Percentiles rank a stretch among this genome's conserved stretches.
These are phyloP conservation scores for Pocillopora damicornis DNA, from an alignment of 64 coral and sea anemone genomes.

Conservation along the genomic window DNA sequence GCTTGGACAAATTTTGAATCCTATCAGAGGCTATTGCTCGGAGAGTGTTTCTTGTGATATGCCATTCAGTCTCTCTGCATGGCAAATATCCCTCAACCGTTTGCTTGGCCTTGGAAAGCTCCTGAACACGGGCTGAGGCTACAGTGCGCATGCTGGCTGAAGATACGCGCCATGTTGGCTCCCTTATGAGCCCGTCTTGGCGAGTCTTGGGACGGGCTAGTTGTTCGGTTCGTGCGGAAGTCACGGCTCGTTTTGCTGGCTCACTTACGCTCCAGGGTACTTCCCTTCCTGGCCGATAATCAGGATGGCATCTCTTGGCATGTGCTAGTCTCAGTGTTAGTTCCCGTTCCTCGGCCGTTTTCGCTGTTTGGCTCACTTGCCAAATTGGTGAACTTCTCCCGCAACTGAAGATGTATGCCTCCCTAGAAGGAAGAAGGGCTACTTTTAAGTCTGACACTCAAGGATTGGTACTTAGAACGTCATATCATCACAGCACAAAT, in stretches of 20 bases:
- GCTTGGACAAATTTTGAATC: constrained; percentile 68
- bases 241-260: constrained; percentile 54
- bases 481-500: too few species aligned
- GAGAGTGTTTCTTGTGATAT: constrained; percentile 62
- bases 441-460: too few species aligned
- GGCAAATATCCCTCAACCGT: constrained; percentile 70
- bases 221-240: constrained; percentile 62
- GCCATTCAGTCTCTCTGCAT: constrained; percentile 59
- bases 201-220: constrained; percentile 83
- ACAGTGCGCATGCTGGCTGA: constrained; percentile 51
- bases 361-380: constrained; percentile 75
- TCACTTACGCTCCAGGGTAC: constrained; percentile 54
- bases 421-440: constrained; percentile 36
- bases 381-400: constrained; percentile 89
- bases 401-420: constrained; percentile 73
- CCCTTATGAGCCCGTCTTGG: constrained; percentile 60
- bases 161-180: constrained; percentile 80
- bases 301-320: constrained; percentile 67
- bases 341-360: constrained; percentile 75
- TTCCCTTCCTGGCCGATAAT: constrained; percentile 50
- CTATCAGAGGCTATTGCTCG: constrained; percentile 74
- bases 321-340: constrained; percentile 59
- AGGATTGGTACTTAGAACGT: neutral
- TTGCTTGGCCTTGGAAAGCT: constrained; percentile 76
- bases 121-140: constrained; percentile 69